Base-by-base conservation (phyloP, 1,140 invertebrate genomes). In the Zaprionus africanus region DNA sequence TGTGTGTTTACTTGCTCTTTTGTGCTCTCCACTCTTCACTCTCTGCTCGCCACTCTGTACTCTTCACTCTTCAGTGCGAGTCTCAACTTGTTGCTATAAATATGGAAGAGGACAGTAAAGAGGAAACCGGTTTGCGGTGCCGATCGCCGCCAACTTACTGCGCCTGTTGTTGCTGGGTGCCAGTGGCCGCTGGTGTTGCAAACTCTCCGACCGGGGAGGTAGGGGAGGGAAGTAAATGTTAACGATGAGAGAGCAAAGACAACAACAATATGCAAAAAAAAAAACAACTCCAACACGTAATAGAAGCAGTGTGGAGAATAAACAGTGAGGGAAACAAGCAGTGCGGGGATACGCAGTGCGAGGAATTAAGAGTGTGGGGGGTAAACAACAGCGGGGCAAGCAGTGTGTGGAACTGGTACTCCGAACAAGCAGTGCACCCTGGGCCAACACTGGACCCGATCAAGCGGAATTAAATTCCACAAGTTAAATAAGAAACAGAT, bases 111-210 rank as follows among this genome's bases (percentile, higher is more conserved):
- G 71, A 17, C 64, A 74, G 75, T 77, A 67, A 67, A 73, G 43
- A 46, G 75, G 43, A 73, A 77, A 73, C 75, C 75, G 70, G 75
- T 77, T 73, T 58, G 54, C n/a, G 43, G 58, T 56, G 62, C 31
- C 31, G 31, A 34, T 34, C 31, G 65, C 72, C 65, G 38, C 51
- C 63, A 77, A 77, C 51, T 78, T 41, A 70, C 70, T 78, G 46
- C 51, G 74, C 80, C 71, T 82, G 83, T 85, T 81, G 80, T 83
- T 87, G 84, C 84, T 87, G 84, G 78, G 84, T 88, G 84, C 78
- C 84, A 76, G 46, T 76, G 78, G 79, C 79, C 81, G 65, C 41
- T 19, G 19, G 17, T 38, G 24, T 19, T 17, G 36, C 41, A 19
- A 22, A 26, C 12, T n/a, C 13, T 34, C 5, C 12, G 38, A 7